Base-by-base conservation (phyloP, 92 coral and sea anemone species). In the Desmophyllum pertusum region DNA sequence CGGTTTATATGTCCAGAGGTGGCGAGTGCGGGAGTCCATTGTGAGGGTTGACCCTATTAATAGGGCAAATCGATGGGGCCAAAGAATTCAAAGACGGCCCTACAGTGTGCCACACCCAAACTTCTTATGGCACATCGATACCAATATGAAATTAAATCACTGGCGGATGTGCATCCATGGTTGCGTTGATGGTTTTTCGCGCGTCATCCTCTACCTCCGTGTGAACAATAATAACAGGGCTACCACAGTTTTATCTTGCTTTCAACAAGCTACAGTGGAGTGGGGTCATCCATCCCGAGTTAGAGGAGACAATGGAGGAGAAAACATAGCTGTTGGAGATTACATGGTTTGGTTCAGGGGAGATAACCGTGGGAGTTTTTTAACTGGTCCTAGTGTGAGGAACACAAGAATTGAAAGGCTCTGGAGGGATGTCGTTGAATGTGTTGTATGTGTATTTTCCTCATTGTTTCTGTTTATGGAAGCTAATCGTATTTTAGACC, bases 121-220 rank as follows among this genome's bases (percentile, higher is more conserved):
- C 55, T 88, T 53, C 52, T 52, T 88, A 30, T 88, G 94, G 88
- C 92, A 88, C 74, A 88, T 91, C 3, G 90, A 88, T 78, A 80
- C 81, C 2, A 85, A 85, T 31, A 68, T 76, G 87, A 86, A 90
- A 43, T 19, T 86, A 40, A 19, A 69, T 2, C 90, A 81, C 69
- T 88, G 91, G 94, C n/a, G 81, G 45, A 13, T 91, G 65, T 73
- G 84, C 53, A 84, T 91, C 25, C 89, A 87, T 88, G 94, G 91
- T 27, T 86, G 93, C 52, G 62, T 90, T 0, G 90, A 85, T 82
- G 88, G 93, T 6, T 90, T 29, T 50, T 86, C 88, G 14, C 64
- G 92, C 1, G 29, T 31, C n/a, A 64, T 88, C 14, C 39, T 85
- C 6, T 46, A 46, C 52, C 52, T 46, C 4, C 1, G 66, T 8